These are phyloP conservation scores for Atractosteus spatula DNA, from an alignment of 2,113 vertebrate genomes.

Conservation along the genomic window DNA sequence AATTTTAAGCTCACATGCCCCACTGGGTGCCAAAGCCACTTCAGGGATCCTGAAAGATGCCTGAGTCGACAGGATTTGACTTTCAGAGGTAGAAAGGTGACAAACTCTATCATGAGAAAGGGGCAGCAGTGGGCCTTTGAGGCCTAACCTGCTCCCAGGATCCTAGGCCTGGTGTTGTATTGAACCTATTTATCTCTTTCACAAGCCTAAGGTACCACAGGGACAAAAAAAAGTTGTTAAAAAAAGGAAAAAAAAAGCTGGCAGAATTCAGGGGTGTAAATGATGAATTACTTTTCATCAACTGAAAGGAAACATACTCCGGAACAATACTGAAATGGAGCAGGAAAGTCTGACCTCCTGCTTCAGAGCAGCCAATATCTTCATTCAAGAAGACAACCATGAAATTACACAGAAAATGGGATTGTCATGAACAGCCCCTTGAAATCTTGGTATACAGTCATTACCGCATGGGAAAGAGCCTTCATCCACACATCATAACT, in stretches of 20 bases:
- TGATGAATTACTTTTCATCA: slow-evolving; percentile 99
- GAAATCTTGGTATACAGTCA: slow-evolving; percentile 99
- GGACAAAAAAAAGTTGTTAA: slow-evolving; percentile 81
- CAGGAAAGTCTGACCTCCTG: slow-evolving; percentile 98
- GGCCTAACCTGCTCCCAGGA: slow-evolving; percentile 86
- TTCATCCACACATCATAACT: slow-evolving; percentile 99
- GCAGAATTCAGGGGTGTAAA: slow-evolving; percentile 99
- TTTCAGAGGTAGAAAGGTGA: slow-evolving; percentile 97
- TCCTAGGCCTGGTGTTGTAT: slow-evolving; percentile 74
- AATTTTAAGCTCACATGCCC: slow-evolving; percentile 94
- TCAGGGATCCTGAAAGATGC: slow-evolving; percentile 88
- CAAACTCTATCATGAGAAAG: slow-evolving; percentile 93
- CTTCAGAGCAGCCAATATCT: slow-evolving; percentile 99
- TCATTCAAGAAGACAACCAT: slow-evolving; percentile 99
- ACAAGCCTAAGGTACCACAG: slow-evolving; percentile 80
- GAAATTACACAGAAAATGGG: slow-evolving; percentile 99
- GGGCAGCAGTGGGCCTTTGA: slow-evolving; percentile 75
- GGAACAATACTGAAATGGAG: slow-evolving; percentile 98
- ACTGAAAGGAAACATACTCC: slow-evolving; percentile 99
- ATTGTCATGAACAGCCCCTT: slow-evolving; percentile 99
- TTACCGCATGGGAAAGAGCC: slow-evolving; percentile 96
- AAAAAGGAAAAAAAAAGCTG: slow-evolving; percentile 78
- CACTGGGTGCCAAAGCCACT: slow-evolving; percentile 94
- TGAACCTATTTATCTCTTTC: slow-evolving; percentile 96
- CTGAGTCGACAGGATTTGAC: slow-evolving; percentile 92